Percentiles rank a stretch among this genome's conserved stretches.
Evolutionary conservation across 2,888 invertebrate species (phyloP).

Genomic region (Campoplex nolae): DNA sequence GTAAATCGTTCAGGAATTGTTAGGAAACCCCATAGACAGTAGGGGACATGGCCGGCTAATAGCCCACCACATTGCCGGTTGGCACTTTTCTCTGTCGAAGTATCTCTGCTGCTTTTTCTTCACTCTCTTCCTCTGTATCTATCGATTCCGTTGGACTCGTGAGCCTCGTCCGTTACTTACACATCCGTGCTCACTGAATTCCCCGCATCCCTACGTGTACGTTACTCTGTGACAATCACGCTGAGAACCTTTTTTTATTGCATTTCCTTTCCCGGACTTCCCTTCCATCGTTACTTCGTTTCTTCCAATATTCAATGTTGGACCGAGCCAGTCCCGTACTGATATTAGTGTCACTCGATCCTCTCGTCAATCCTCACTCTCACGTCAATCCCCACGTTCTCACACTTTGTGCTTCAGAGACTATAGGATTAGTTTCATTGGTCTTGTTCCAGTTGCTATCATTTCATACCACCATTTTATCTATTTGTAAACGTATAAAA

Average conservation of each 20-base stretch:
- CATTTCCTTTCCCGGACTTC: conserved; percentile 50
- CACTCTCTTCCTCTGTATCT: conserved; percentile 45
- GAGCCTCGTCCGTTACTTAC: conserved; percentile 41
- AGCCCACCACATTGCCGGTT: conserved; percentile 52
- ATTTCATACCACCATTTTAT: not conserved
- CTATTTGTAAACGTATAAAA: not conserved
- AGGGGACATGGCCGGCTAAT: conserved; percentile 60
- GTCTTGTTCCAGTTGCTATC: not conserved
- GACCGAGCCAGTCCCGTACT: conserved; percentile 34
- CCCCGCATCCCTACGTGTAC: conserved; percentile 22
- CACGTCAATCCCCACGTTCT: conserved; percentile 36
- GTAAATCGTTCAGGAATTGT: conserved; percentile 60
- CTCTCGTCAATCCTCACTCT: conserved; percentile 43
- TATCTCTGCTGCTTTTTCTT: conserved; percentile 46
- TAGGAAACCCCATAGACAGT: conserved; percentile 41
- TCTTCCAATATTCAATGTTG: conserved; percentile 61
- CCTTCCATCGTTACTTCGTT: conserved; percentile 63
- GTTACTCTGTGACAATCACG: conserved; percentile 50
- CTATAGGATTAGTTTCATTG: conserved; percentile 70
- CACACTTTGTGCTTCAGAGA: conserved; percentile 57
- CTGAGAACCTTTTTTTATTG: conserved; percentile 57
- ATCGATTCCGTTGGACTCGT: conserved; percentile 51
- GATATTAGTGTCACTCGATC: conserved; percentile 54
- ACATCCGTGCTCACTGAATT: conserved; percentile 37
- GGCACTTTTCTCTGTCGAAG: conserved; percentile 45